Evolutionary conservation across 1,140 invertebrate species (phyloP), one percentile per base, ranked within the genome.

Genomic region (Panagrolaimus sp.): DNA sequence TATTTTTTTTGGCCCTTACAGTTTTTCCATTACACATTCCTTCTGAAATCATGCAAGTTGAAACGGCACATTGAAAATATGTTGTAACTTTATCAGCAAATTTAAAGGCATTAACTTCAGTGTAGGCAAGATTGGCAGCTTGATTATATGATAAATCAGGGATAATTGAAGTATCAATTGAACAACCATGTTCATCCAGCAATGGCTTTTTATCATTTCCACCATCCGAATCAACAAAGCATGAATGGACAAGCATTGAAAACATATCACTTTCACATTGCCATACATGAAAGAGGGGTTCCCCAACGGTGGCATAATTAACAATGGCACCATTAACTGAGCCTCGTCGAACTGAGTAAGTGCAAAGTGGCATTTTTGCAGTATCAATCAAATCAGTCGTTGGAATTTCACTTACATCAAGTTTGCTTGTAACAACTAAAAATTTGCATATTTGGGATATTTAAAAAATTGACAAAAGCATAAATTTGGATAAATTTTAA

Each of bases 321-420:
- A 83, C 78, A 69, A 83, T 43, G 0, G 82, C 71, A 6, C 80
- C 80, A 58, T 74, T 81, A 5, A 83, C 71, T 24, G 80, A 79
- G 28, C 78, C 80, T 8, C 77, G 66, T 2, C 78, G 43, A 1
- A 82, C 80, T 4, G 73, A 68, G 46, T 82, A 82, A 0, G 82
- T 79, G 55, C 80, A 82, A 2, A 77, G 62, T 0, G 80, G 80
- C 80, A 83, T 83, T 65, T 71, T 69, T 5, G 80, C 82, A 24
- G 80, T 82, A 48, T 82, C 80, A 21, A 83, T 70, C n/a, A 82
- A 58, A 32, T 82, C 80, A 10, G 82, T 83, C 0, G 80, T 82
- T 4, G 80, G 80, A 1, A 82, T 71, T 63, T 55, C 82, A 78
- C 65, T 26, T 79, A 82, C 80, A 69, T 83, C 82, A 46, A 82